These are phyloP conservation scores for Chironex yamaguchii DNA, from an alignment of 30 jellyfish, hydroid and myxozoan species.

Conservation along the genomic window DNA sequence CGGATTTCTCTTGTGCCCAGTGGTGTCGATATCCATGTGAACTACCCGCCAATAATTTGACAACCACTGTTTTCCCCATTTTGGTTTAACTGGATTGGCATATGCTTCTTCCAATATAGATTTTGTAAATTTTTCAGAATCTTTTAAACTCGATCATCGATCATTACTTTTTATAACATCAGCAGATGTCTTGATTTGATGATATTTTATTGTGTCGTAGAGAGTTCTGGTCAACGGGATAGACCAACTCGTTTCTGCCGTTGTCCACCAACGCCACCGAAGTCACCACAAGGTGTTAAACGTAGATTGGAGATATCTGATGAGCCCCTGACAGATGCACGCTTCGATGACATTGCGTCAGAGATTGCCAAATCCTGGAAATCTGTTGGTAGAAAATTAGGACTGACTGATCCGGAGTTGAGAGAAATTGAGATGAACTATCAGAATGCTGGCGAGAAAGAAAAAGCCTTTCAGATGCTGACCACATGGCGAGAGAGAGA, in stretches of 20 bases:
- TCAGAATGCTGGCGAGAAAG: constrained; percentile 83
- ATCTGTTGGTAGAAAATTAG: constrained; percentile 80
- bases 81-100: no score
- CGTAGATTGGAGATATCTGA: constrained; percentile 61
- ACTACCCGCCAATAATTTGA: no score
- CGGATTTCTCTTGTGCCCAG: no score
- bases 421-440: constrained; percentile 80
- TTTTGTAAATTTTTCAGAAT: no score
- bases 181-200: no score
- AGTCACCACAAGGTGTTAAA: constrained; percentile 65
- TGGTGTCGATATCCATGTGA: no score
- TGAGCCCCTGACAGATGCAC: constrained; percentile 65
- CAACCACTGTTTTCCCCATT: no score
- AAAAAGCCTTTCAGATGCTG: constrained; percentile 94
- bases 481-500: constrained; percentile 85
- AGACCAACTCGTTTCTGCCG: constrained; percentile 38
- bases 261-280: constrained; percentile 65
- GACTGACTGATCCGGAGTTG: constrained; percentile 54
- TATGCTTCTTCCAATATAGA: no score
- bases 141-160: no score
- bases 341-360: constrained; percentile 78
- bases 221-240: not conserved
- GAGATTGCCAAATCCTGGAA: constrained; percentile 82
- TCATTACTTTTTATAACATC: no score
- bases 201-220: no score